phyloP scores from a whole-genome alignment of 2,888 invertebrate species.

The Pyrochroa serraticornis region DNA sequence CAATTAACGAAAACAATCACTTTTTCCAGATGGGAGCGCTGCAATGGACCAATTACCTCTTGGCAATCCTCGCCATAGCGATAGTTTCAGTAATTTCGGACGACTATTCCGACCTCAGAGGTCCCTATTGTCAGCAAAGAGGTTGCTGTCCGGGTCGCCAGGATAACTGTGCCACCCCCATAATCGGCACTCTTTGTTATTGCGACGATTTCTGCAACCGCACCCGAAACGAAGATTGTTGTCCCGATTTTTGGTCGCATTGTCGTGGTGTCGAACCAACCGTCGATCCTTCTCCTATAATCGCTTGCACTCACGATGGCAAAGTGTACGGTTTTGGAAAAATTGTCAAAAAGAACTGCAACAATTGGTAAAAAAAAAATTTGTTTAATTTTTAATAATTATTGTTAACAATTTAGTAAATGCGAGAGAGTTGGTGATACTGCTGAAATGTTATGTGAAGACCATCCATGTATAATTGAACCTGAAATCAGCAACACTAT shows the following conservation, averaged over 20 bases:
- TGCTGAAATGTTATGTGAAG: conserved; percentile 69
- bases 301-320: conserved; percentile 63
- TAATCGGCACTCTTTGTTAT: conserved; percentile 86
- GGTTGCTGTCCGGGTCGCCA: conserved; percentile 76
- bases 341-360: conserved; percentile 70
- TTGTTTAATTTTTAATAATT: conserved; percentile 2
- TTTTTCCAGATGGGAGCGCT: conserved; percentile 38
- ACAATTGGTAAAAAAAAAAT: conserved; percentile 66
- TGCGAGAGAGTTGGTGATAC: conserved; percentile 27
- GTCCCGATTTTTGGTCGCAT: conserved; percentile 84
- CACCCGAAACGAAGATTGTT: conserved; percentile 79
- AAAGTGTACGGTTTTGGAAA: conserved; percentile 57
- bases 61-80: conserved; percentile 14
- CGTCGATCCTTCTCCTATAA: conserved; percentile 28
- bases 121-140: conserved; percentile 63
- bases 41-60: conserved; percentile 19
- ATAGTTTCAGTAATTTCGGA: conserved; percentile 28
- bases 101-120: conserved; percentile 60
- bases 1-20: too few relatives aligned
- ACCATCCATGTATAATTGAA: conserved; percentile 77
- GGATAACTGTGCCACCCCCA: conserved; percentile 82
- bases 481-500: conserved; percentile 71
- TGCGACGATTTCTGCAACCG: conserved; percentile 93
- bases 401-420: conserved; percentile 20
- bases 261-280: conserved; percentile 65